Evolutionary conservation across 2,888 invertebrate species (phyloP).

Genomic region (Drosophila phalerata): DNA sequence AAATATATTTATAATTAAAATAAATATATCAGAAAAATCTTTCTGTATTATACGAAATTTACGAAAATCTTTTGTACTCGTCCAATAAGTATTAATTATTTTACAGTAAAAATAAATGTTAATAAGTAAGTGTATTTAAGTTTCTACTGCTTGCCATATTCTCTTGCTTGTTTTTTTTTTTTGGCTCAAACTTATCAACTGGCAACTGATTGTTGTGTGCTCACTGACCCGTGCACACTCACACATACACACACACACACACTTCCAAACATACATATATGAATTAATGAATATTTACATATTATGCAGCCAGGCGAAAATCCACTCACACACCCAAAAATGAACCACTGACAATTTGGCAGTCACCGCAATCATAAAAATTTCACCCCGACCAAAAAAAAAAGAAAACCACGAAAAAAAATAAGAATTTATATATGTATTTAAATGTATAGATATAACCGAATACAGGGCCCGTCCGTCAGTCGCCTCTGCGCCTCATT

Average conservation of each 20-base stretch:
- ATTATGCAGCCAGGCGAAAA: conserved; percentile 65
- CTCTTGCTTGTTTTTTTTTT: conserved; percentile 12
- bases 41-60: not conserved
- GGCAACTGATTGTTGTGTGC: conserved; percentile 48
- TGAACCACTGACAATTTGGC: conserved; percentile 77
- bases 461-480: conserved; percentile 59
- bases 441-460: conserved; percentile 24
- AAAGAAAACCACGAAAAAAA: conserved; percentile 27
- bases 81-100: not conserved
- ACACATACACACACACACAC: conserved; percentile 25
- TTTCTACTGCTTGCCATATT: conserved; percentile 4
- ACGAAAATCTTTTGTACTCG: not conserved
- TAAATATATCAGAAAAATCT: not conserved
- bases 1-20: not conserved
- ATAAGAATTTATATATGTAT: conserved; percentile 15
- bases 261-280: conserved; percentile 15
- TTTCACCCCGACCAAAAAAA: conserved; percentile 58
- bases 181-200: conserved; percentile 20
- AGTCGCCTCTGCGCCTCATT: conserved; percentile 82
- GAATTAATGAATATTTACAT: conserved; percentile 78
- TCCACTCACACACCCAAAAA: conserved; percentile 31
- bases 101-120: conserved; percentile 3
- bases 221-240: conserved; percentile 57
- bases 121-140: conserved; percentile 3
- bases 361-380: conserved; percentile 82